Percentiles rank a stretch among this genome's conserved stretches.
Conservation (phyloP, 2,113 vertebrate species). For the Pogona vitticeps region DNA sequence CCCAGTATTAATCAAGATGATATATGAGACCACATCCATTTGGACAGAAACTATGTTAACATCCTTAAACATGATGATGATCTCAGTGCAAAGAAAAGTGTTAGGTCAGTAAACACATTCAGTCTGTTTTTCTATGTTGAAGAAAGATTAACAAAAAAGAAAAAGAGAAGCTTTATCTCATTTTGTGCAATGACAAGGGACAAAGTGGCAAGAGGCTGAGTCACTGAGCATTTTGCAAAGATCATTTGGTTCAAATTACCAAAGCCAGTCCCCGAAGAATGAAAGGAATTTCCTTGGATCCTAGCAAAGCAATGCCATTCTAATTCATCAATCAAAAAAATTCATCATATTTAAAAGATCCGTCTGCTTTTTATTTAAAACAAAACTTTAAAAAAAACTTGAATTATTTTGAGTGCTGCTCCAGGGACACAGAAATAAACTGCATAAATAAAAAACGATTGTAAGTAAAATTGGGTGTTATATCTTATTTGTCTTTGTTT, state of each 20-base stretch:
- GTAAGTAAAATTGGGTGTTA: neutral
- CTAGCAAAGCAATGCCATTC: neutral
- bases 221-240: conserved; percentile 17
- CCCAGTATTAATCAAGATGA: conserved; percentile 22
- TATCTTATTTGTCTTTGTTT: neutral
- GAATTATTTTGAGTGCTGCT: neutral
- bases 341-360: neutral
- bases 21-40: neutral
- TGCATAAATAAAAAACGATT: neutral
- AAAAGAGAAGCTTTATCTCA: conserved; percentile 7
- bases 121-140: neutral
- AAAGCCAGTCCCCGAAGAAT: conserved; percentile 33
- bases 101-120: neutral
- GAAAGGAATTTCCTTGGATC: conserved; percentile 28
- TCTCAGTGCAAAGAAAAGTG: neutral
- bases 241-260: conserved; percentile 26
- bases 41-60: neutral
- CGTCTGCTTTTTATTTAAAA: conserved; percentile 1
- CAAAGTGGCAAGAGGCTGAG: neutral
- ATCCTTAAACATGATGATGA: conserved; percentile 15
- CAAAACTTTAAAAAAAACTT: neutral
- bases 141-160: conserved; percentile 19
- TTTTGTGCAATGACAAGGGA: conserved; percentile 4
- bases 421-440: neutral
- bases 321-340: neutral